Percentiles rank a stretch among this genome's conserved stretches.
Conservation (phyloP, 2,113 vertebrate species). For the Aix galericulata region DNA sequence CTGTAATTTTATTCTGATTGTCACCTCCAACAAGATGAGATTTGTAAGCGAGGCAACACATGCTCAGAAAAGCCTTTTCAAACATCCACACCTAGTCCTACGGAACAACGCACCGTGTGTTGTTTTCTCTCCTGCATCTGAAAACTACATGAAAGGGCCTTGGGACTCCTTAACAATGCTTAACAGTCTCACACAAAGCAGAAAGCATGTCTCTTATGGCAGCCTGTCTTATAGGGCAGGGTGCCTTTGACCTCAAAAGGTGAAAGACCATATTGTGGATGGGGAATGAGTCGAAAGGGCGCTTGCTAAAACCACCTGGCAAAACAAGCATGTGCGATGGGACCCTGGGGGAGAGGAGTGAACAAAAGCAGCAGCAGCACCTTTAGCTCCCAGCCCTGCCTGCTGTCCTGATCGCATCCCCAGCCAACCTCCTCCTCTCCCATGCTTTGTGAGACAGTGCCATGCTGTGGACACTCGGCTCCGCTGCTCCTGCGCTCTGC, state of each 20-base stretch:
- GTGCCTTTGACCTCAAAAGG: background rate
- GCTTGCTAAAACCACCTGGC: constrained; percentile 1
- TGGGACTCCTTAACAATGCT: background rate
- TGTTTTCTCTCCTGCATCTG: background rate
- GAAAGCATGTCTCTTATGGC: background rate
- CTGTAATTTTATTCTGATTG: constrained; percentile 19
- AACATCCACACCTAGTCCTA: background rate
- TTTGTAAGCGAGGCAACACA: background rate
- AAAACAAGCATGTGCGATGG: background rate
- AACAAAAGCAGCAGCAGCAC: background rate
- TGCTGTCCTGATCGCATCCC: background rate
- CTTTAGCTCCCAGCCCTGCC: background rate
- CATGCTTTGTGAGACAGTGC: constrained; percentile 72
- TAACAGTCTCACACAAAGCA: background rate
- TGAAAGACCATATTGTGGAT: background rate
- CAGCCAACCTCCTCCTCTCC: background rate
- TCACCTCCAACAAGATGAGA: background rate
- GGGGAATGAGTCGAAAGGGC: background rate
- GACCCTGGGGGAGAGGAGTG: background rate
- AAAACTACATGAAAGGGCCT: background rate
- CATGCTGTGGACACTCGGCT: constrained; percentile 74
- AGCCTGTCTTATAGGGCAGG: background rate
- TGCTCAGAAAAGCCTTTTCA: background rate
- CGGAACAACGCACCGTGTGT: background rate
- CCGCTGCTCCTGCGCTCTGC: constrained; percentile 47